A percentile compares a stretch with the other conserved stretches of the same genome.
Evolutionary conservation across 2,113 vertebrate species (phyloP).

Genomic region (Phodopus roborovskii): DNA sequence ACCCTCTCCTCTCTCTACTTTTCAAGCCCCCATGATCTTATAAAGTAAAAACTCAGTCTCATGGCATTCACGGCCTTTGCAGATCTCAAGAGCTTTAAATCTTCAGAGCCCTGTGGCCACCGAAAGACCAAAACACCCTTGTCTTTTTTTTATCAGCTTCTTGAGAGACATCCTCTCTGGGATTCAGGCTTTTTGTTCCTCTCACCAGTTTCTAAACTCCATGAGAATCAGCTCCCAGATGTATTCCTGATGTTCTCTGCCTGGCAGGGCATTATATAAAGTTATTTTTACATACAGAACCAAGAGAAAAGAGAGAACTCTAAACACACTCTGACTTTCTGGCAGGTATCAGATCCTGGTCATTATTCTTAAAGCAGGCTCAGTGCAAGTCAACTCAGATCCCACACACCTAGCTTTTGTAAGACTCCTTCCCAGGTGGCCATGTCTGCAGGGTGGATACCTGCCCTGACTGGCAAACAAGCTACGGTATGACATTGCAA

Average conservation of each 20-base stretch:
- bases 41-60: neutral
- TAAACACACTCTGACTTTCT: neutral
- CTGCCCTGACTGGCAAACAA: neutral
- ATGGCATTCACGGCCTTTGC: neutral
- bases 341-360: neutral
- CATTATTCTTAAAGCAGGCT: neutral
- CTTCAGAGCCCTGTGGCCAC: neutral
- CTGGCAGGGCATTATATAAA: neutral
- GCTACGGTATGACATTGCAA: neutral
- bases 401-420: neutral
- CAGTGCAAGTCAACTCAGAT: slow-evolving; percentile 12
- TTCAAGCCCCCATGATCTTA: neutral
- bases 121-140: neutral
- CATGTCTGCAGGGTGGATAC: neutral
- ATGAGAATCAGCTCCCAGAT: neutral
- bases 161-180: neutral
- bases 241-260: neutral
- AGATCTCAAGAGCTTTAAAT: neutral
- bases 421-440: neutral
- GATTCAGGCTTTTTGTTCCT: neutral
- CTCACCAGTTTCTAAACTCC: neutral
- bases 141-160: neutral
- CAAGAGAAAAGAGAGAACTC: neutral
- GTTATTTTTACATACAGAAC: neutral
- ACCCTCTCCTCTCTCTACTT: neutral